phyloP scores from a whole-genome alignment of 2,113 vertebrate species.

The Vidua chalybeata region DNA sequence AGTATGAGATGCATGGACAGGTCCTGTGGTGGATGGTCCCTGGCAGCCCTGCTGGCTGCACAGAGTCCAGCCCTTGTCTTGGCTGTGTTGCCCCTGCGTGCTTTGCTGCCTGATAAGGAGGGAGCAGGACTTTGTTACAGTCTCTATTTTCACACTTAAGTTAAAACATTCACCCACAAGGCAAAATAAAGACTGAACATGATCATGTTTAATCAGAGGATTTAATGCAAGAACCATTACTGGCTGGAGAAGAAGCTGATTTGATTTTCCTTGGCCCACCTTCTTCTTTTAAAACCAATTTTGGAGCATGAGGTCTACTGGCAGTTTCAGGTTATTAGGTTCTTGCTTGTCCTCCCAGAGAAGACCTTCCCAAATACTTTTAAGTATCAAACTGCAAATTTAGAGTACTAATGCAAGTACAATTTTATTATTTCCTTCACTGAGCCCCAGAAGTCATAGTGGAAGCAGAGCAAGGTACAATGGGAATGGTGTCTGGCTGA shows the following conservation, averaged over 20 bases:
- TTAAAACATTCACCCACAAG: neutral
- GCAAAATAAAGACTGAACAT: neutral
- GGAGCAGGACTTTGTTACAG: neutral
- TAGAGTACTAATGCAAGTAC: neutral
- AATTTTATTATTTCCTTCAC: neutral
- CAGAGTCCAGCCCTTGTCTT: neutral
- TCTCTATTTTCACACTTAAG: neutral
- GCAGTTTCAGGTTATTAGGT: neutral
- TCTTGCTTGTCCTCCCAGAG: neutral
- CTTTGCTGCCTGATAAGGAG: neutral
- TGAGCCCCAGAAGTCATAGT: neutral
- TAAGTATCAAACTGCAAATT: neutral
- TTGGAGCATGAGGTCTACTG: neutral
- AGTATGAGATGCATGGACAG: neutral
- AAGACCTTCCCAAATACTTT: neutral
- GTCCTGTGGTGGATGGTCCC: neutral
- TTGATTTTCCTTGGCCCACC: neutral
- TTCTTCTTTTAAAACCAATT: neutral
- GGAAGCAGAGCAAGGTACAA: neutral
- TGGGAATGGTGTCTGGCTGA: rapidly evolving
- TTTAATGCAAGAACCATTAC: neutral
- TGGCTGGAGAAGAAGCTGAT: neutral
- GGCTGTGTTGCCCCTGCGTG: rapidly evolving
- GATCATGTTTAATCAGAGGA: neutral
- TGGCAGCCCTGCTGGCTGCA: neutral